phyloP scores from a whole-genome alignment of 1,140 invertebrate species.

The Periplaneta americana region DNA sequence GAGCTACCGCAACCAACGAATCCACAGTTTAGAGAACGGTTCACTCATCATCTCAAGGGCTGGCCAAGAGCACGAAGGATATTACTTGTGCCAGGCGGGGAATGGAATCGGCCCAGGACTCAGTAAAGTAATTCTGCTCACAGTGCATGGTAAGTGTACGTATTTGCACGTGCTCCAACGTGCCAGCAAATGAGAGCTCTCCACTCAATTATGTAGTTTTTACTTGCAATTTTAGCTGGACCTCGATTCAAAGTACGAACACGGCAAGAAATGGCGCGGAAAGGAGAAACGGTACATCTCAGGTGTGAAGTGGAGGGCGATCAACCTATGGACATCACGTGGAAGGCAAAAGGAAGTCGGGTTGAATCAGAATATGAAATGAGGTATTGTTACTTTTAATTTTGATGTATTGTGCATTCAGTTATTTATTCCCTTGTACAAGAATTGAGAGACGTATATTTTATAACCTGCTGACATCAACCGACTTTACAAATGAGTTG shows the following conservation, averaged over 20 bases:
- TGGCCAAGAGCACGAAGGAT: slow-evolving; percentile 38
- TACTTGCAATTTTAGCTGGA: slow-evolving; percentile 32
- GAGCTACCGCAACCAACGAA: slow-evolving; percentile 14
- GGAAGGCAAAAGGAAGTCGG: slow-evolving; percentile 42
- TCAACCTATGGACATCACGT: slow-evolving; percentile 51
- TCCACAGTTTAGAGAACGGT: slow-evolving; percentile 33
- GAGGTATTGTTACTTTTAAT: slow-evolving; percentile 30
- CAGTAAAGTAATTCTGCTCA: slow-evolving; percentile 46
- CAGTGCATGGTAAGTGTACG: slow-evolving; percentile 42
- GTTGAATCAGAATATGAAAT: slow-evolving; percentile 45
- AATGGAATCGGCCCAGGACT: slow-evolving; percentile 45
- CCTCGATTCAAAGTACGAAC: slow-evolving; percentile 39
- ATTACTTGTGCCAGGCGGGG: slow-evolving; percentile 39
- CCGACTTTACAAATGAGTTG: too few species aligned
- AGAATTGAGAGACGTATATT: too few species aligned
- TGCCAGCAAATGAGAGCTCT: not conserved
- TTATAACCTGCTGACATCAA: too few species aligned
- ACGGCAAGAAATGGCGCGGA: slow-evolving; percentile 39
- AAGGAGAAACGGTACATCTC: slow-evolving; percentile 44
- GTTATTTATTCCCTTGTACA: too few species aligned
- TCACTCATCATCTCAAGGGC: slow-evolving; percentile 38
- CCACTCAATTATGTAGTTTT: not conserved
- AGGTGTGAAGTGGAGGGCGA: slow-evolving; percentile 57
- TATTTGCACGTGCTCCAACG: too few species aligned
- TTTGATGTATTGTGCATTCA: too few species aligned